Evolutionary conservation across 2,888 invertebrate genomes (phyloP), one percentile per base, ranked within the genome.

Genomic region (Ophion obscuratus): DNA sequence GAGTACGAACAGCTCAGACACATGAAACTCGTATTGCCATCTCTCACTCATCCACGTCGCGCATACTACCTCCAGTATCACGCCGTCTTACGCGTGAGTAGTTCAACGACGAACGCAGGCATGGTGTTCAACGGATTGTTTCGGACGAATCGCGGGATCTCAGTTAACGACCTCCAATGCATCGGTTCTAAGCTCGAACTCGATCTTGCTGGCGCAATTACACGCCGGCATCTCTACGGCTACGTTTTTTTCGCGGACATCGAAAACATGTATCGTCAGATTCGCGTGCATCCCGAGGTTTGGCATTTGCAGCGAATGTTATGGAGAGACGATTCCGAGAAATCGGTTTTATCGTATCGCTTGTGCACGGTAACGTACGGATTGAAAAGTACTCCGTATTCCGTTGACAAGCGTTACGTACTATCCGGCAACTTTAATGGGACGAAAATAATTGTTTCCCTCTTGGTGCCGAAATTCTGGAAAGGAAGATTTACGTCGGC

Each of bases 171-270:
- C 1, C 0, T 88, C 0, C 87, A 91, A 17, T 79, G 88, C 75
- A 87, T 89, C 2, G 93, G 93, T 0, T 92, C 93, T 0, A 89
- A 87, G 0, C 73, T 93, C 0, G 92, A 73, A 20, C 36, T 17
- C 11, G 53, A 73, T 10, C 36, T 80, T 4, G 14, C 57, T 1
- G 53, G 70, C 10, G 24, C 75, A 2, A 70, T 84, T n/a, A 47
- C 83, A 14, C 27, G 70, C 7, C 86, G 74, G 44, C 47, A 87
- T 14, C 53, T 20, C 14, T 73, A 87, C 47, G 24, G 47, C 2
- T 81, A 67, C n/a, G 88, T 27, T 27, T 27, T 27, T 2, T 27
- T 27, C 2, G 27, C 27, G 27, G 27, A 27, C 27, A 27, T 27
- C 27, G 27, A 27, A 27, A 27, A 27, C 2, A 27, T 27, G 27